phyloP scores from a whole-genome alignment of 2,113 vertebrate species.

The Perccottus glenii region DNA sequence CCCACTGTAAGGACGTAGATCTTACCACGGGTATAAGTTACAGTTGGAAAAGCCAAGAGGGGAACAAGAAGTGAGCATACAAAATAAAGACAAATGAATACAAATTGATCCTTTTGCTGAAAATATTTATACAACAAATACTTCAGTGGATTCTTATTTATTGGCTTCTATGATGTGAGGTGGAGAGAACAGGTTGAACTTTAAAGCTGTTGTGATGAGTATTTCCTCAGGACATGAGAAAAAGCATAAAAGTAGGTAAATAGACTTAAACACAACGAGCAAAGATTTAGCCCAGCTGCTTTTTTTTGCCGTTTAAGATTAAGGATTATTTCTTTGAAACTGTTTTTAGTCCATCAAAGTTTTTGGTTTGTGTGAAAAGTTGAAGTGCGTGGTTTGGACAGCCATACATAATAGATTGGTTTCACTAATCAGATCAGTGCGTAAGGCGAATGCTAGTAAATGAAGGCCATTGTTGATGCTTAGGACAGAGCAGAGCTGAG shows the following conservation, averaged over 20 bases:
- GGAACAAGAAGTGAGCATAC: slow-evolving; percentile 34
- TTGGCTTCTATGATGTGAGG: not conserved
- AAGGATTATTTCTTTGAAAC: slow-evolving; percentile 60
- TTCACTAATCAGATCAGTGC: slow-evolving; percentile 71
- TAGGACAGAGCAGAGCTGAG: slow-evolving; percentile 37
- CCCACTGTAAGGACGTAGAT: slow-evolving; percentile 62
- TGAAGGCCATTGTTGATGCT: slow-evolving; percentile 69
- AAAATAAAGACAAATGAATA: slow-evolving; percentile 44
- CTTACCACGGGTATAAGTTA: slow-evolving; percentile 82
- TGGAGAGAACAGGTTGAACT: not conserved
- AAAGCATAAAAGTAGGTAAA: slow-evolving; percentile 11
- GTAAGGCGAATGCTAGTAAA: slow-evolving; percentile 54
- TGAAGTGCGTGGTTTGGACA: slow-evolving; percentile 60
- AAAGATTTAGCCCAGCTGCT: slow-evolving; percentile 64
- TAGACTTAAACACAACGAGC: slow-evolving; percentile 29
- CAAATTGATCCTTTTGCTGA: slow-evolving; percentile 23
- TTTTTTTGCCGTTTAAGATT: slow-evolving; percentile 40
- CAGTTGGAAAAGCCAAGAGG: slow-evolving; percentile 58
- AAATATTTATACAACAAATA: not conserved
- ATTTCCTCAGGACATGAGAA: not conserved
- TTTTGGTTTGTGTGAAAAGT: slow-evolving; percentile 30
- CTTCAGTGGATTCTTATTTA: not conserved
- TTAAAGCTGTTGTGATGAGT: no score
- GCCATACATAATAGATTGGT: slow-evolving; percentile 77
- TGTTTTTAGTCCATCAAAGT: slow-evolving; percentile 43